A percentile compares a stretch with the other conserved stretches of the same genome.
These are phyloP conservation scores for Tenualosa thibaudeaui DNA, from an alignment of 2,797 vertebrate species.

Conservation along the genomic window DNA sequence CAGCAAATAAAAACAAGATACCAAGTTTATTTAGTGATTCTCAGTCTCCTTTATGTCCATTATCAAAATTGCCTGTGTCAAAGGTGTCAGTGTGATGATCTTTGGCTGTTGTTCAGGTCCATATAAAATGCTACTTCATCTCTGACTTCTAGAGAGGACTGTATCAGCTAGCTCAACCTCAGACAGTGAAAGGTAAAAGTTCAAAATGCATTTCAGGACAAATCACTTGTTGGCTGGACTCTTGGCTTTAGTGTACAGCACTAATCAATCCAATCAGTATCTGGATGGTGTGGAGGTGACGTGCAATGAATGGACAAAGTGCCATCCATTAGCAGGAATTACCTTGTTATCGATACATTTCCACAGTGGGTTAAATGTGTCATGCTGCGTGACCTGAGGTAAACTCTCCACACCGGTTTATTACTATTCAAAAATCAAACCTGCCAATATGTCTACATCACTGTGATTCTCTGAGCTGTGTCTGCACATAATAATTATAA, in stretches of 20 bases:
- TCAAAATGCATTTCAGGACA: constrained; percentile 11
- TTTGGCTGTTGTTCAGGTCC: neutral
- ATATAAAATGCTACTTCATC: neutral
- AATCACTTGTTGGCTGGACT: constrained; percentile 32
- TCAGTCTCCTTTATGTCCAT: neutral
- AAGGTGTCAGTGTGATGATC: neutral
- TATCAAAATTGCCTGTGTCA: neutral
- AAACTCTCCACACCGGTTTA: neutral
- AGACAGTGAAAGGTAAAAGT: neutral
- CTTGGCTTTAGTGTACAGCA: neutral
- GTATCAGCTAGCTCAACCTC: neutral
- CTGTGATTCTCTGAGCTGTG: too few species aligned
- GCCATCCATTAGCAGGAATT: neutral
- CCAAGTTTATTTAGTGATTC: neutral
- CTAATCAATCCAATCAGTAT: neutral
- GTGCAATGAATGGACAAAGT: neutral
- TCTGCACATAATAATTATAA: too few species aligned
- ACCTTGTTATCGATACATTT: neutral
- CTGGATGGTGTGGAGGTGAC: neutral
- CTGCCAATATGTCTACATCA: too few species aligned
- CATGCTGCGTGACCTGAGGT: neutral
- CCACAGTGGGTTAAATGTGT: neutral
- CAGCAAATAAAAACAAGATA: neutral
- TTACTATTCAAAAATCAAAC: too few species aligned
- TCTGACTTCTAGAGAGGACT: neutral